Conservation (phyloP, 1,140 invertebrate genomes). For the Drosophila bipectinata region DNA sequence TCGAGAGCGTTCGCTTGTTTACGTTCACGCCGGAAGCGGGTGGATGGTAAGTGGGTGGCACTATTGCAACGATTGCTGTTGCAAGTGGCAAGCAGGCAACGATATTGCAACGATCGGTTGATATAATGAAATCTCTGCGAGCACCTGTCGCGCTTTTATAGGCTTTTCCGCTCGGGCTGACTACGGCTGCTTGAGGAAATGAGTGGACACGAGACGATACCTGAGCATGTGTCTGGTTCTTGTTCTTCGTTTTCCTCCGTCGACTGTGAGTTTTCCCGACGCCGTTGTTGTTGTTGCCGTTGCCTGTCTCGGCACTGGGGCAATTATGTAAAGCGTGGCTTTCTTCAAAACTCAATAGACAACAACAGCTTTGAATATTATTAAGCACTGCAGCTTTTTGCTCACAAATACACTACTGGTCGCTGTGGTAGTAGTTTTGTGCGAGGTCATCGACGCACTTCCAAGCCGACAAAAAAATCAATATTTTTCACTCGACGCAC, state of each 20-base stretch:
- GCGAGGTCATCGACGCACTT: conserved; percentile 76
- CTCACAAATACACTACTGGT: conserved; percentile 15
- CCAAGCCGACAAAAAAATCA: conserved; percentile 59
- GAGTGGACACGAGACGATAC: conserved; percentile 93
- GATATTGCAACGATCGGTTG: conserved; percentile 36
- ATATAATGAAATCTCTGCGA: conserved; percentile 40
- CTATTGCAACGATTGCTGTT: not conserved
- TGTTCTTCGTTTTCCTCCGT: conserved; percentile 37
- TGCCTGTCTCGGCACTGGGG: conserved; percentile 53
- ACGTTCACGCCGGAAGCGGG: conserved; percentile 11
- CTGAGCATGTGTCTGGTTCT: conserved; percentile 88
- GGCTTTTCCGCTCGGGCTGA: conserved; percentile 30
- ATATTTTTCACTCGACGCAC: conserved; percentile 59
- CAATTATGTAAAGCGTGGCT: conserved; percentile 78
- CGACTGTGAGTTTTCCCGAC: conserved; percentile 46
- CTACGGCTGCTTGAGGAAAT: conserved; percentile 94
- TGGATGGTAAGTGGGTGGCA: not conserved
- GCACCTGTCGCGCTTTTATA: conserved; percentile 64
- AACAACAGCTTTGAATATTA: conserved; percentile 33
- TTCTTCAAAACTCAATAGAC: conserved; percentile 16
- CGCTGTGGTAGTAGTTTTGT: conserved; percentile 24
- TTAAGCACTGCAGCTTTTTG: conserved; percentile 20
- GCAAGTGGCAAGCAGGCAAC: not conserved
- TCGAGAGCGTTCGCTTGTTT: conserved; percentile 10
- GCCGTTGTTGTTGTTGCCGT: conserved; percentile 58